Evolutionary conservation across 1,140 invertebrate genomes (phyloP).

Genomic region (Rhizoglyphus robini): DNA sequence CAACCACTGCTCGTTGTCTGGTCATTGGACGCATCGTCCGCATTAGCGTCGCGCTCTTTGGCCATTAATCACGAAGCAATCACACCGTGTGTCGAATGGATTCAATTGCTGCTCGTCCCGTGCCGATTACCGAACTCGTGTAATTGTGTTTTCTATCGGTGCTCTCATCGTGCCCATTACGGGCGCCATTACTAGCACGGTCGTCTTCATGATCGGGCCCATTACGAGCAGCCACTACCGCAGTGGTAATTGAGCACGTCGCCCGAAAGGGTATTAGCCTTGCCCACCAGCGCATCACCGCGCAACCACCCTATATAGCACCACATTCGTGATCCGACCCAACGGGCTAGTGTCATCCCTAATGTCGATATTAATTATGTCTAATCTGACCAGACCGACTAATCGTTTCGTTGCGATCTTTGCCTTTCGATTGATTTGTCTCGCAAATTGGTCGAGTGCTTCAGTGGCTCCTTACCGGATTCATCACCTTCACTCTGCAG

Average conservation of each 20-base stretch:
- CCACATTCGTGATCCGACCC: no score
- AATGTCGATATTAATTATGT: neutral
- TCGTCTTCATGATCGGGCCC: neutral
- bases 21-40: neutral
- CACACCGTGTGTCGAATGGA: conserved; percentile 14
- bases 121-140: neutral
- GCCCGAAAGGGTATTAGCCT: neutral
- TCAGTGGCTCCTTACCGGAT: no score
- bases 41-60: neutral
- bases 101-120: neutral
- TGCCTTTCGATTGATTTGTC: no score
- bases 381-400: neutral
- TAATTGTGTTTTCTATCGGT: neutral
- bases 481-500: no score
- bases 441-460: no score
- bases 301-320: neutral
- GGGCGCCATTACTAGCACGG: neutral
- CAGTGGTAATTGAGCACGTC: neutral
- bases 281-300: neutral
- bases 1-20: no score
- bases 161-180: neutral
- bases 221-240: neutral
- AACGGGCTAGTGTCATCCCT: neutral
- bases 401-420: no score
- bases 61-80: conserved; percentile 12